These are phyloP conservation scores for Engraulis encrasicolus DNA, from an alignment of 2,113 vertebrate species.

Conservation along the genomic window DNA sequence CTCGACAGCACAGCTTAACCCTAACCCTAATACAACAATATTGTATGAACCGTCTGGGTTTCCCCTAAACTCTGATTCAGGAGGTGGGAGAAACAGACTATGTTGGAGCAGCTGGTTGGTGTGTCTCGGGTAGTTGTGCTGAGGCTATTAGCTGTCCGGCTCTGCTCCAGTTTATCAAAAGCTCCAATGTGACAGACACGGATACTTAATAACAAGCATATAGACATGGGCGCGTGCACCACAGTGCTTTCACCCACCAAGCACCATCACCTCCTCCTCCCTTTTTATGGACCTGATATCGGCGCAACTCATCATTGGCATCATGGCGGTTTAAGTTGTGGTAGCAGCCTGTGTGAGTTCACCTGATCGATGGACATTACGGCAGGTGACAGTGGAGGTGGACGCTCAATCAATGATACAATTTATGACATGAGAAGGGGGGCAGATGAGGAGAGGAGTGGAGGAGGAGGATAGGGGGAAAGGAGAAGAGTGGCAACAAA, in stretches of 20 bases:
- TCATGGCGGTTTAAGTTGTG: conserved; percentile 74
- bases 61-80: too few species aligned
- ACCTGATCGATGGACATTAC: conserved; percentile 77
- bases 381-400: conserved; percentile 75
- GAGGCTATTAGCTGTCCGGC: not conserved
- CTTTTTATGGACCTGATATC: conserved; percentile 64
- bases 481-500: not conserved
- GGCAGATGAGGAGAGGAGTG: too few species aligned
- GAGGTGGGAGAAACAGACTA: too few species aligned
- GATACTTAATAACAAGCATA: conserved; percentile 58
- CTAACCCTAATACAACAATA: too few species aligned
- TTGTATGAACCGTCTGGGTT: too few species aligned
- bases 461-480: too few species aligned
- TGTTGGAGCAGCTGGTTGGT: too few species aligned
- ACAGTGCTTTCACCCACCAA: not conserved
- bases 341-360: conserved; percentile 44
- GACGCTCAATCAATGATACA: conserved; percentile 76
- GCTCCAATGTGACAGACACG: conserved; percentile 42
- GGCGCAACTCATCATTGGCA: conserved; percentile 72
- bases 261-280: conserved; percentile 38
- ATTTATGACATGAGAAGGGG: conserved; percentile 34
- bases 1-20: too few species aligned
- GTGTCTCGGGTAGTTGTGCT: too few species aligned
- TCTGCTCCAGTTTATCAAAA: conserved; percentile 16
- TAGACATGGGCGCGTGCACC: conserved; percentile 49